A percentile compares a stretch with the other conserved stretches of the same genome.
phyloP scores from a whole-genome alignment of 2,797 vertebrate species.

The Pangasius sanitwongsei region DNA sequence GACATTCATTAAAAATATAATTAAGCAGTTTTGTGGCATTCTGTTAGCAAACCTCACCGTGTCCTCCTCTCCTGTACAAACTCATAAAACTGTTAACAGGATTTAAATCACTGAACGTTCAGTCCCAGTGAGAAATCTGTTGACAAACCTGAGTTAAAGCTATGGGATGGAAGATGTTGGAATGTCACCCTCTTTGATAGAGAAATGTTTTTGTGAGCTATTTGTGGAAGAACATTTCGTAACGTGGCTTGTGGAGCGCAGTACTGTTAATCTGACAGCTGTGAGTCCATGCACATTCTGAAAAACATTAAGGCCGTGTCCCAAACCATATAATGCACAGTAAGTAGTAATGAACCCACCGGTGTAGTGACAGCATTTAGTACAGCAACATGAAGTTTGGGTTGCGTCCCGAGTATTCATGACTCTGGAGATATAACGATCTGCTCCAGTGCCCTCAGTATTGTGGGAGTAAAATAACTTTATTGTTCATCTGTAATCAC shows the following conservation, averaged over 20 bases:
- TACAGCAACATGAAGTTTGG: neutral
- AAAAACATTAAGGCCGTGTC: neutral
- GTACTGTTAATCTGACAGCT: neutral
- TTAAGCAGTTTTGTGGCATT: neutral
- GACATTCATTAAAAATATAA: neutral
- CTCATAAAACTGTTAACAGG: neutral
- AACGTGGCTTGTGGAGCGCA: too few relatives aligned
- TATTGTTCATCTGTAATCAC: neutral
- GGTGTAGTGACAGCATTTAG: neutral
- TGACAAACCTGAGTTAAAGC: neutral
- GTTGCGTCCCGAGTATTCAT: neutral
- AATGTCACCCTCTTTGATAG: neutral
- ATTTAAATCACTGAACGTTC: neutral
- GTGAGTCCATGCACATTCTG: neutral
- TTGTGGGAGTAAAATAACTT: neutral
- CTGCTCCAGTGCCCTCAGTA: neutral
- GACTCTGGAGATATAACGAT: neutral
- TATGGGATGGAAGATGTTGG: neutral
- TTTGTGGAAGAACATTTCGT: neutral
- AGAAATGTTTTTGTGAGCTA: neutral
- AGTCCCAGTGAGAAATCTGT: neutral
- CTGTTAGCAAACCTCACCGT: neutral
- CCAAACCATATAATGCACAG: neutral
- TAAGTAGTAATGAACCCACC: neutral
- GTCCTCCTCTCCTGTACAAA: neutral